Conservation (phyloP, 64 coral and sea anemone genomes). For the Dendronephthya gigantea region DNA sequence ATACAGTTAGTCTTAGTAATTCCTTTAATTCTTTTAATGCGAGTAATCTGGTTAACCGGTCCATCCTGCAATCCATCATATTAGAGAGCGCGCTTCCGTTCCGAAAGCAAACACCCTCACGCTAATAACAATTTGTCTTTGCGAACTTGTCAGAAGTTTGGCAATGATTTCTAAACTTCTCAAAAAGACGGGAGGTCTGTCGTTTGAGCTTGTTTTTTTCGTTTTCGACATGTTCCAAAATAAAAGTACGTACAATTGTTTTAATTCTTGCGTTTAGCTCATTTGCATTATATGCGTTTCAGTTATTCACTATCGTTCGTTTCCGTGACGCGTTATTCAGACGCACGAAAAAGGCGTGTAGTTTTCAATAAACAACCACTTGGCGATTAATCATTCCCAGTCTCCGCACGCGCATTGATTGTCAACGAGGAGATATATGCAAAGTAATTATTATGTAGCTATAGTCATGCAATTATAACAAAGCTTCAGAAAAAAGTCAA, state of each 20-base stretch:
- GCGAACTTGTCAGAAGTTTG: not conserved
- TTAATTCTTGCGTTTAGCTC: not conserved
- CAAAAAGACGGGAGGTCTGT: not conserved
- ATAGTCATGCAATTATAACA: no score
- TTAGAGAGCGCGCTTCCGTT: not conserved
- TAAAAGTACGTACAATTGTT: not conserved
- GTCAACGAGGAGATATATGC: no score
- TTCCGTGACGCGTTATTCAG: not conserved
- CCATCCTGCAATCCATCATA: conserved; percentile 20
- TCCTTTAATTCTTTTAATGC: conserved; percentile 20
- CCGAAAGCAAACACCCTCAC: not conserved
- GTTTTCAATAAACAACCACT: not conserved
- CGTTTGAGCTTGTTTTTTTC: not conserved
- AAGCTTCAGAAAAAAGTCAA: no score
- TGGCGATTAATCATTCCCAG: not conserved
- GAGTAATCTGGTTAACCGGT: conserved; percentile 1
- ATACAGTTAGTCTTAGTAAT: not conserved
- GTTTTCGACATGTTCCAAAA: not conserved
- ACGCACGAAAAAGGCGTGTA: not conserved
- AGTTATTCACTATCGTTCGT: not conserved
- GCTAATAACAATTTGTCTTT: conserved; percentile 18
- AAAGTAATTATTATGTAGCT: no score
- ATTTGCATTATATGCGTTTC: not conserved
- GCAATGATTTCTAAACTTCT: not conserved
- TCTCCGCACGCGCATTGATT: no score